Conservation (phyloP, 2,888 invertebrate species). For the Sepioteuthis lessoniana region DNA sequence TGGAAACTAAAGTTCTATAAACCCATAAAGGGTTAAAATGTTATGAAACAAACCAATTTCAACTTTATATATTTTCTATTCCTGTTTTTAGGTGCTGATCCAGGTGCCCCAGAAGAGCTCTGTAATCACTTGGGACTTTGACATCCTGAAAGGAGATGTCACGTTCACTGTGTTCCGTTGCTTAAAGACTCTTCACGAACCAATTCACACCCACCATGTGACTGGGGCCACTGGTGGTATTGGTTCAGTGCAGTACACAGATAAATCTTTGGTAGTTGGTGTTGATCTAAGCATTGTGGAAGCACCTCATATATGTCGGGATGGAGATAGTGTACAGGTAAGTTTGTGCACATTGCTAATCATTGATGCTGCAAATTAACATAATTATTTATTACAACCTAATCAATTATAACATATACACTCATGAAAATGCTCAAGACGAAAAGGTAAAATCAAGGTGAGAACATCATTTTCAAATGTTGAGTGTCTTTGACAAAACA, state of each 20-base stretch:
- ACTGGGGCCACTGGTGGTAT: constrained; percentile 69
- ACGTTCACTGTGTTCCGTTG: constrained; percentile 84
- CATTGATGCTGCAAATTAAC: no score
- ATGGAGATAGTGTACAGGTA: constrained; percentile 95
- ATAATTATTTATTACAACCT: no score
- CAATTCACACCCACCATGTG: constrained; percentile 71
- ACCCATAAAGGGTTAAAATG: no score
- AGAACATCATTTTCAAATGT: no score
- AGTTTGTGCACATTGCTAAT: constrained; percentile 49
- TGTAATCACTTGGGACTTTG: constrained; percentile 97
- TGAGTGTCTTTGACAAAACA: no score
- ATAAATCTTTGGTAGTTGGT: constrained; percentile 80
- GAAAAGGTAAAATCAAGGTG: no score
- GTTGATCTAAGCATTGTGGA: constrained; percentile 86
- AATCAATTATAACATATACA: no score
- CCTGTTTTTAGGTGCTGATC: constrained; percentile 78
- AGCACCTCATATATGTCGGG: constrained; percentile 87
- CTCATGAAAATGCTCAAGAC: no score
- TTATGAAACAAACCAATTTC: no score
- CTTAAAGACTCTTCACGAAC: constrained; percentile 63
- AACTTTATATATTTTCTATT: not conserved
- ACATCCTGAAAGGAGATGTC: constrained; percentile 91
- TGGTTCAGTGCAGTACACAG: constrained; percentile 77
- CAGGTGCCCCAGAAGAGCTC: constrained; percentile 88
- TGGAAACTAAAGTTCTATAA: no score